Percentiles rank a stretch among this genome's conserved stretches.
phyloP scores from a whole-genome alignment of 2,113 vertebrate genomes.

The Galbula dea region DNA sequence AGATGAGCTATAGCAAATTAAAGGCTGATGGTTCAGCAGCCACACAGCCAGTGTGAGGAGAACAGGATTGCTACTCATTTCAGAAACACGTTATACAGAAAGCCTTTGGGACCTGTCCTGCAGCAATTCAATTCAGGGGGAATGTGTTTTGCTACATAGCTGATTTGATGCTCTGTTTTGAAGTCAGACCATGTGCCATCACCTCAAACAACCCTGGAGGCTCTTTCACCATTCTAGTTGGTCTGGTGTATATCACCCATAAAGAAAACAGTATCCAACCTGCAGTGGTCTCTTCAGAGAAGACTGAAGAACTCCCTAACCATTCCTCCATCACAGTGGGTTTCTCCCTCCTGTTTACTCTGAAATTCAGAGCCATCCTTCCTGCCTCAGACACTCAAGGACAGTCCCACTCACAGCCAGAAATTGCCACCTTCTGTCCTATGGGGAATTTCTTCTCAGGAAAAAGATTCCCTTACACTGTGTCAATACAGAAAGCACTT shows the following conservation, averaged over 20 bases:
- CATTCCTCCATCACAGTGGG: background rate
- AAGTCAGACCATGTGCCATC: background rate
- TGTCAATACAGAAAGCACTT: background rate
- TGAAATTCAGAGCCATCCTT: background rate
- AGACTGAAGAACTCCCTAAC: background rate
- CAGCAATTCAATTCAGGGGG: background rate
- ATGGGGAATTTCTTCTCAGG: background rate
- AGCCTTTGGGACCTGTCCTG: background rate
- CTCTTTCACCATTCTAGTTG: background rate
- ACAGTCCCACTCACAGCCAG: accelerated
- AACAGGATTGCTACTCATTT: background rate
- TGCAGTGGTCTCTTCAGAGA: background rate
- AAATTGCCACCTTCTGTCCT: background rate
- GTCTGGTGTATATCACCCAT: background rate
- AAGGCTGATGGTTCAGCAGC: background rate
- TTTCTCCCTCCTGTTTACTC: background rate
- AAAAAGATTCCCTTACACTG: background rate
- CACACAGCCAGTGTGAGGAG: background rate
- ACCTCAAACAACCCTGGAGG: background rate
- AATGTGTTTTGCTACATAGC: background rate
- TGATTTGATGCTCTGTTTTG: background rate
- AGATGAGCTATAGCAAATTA: background rate
- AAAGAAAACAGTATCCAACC: background rate
- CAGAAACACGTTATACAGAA: background rate
- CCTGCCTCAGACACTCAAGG: background rate